Conservation (phyloP, 2,113 vertebrate species). For the Cromileptes altivelis region DNA sequence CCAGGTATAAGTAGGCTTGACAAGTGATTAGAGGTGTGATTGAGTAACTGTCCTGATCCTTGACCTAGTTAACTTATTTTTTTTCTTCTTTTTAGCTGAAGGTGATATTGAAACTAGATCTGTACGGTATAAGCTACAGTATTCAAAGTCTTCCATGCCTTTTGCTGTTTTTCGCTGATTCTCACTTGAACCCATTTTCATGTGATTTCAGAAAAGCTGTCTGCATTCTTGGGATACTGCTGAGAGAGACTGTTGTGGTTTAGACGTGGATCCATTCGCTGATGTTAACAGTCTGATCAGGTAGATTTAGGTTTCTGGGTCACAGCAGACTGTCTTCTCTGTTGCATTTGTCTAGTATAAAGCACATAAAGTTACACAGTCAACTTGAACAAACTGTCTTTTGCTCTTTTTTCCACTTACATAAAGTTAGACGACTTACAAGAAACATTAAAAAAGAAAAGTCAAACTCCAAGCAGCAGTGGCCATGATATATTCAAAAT, state of each 20-base stretch:
- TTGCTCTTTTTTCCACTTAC: background rate
- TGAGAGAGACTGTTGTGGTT: no score
- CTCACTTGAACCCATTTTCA: background rate
- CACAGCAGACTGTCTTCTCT: background rate
- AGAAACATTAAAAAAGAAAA: background rate
- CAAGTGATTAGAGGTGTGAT: background rate
- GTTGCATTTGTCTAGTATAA: background rate
- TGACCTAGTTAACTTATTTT: background rate
- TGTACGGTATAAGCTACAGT: background rate
- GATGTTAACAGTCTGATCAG: background rate
- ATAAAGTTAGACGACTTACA: background rate
- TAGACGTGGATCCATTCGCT: background rate
- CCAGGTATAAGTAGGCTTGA: background rate
- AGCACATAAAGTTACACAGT: background rate
- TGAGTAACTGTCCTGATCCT: background rate
- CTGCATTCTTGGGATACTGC: background rate
- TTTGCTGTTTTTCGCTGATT: background rate
- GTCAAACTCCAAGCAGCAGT: background rate
- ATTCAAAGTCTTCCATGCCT: no score
- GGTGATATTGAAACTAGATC: background rate
- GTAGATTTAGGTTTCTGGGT: slow-evolving; percentile 3
- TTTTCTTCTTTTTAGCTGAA: background rate
- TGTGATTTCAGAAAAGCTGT: slow-evolving; percentile 2
- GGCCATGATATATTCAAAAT: background rate
- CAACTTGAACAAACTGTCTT: background rate